Conservation (phyloP, 1,140 invertebrate species). For the Melipona quadrifasciata region DNA sequence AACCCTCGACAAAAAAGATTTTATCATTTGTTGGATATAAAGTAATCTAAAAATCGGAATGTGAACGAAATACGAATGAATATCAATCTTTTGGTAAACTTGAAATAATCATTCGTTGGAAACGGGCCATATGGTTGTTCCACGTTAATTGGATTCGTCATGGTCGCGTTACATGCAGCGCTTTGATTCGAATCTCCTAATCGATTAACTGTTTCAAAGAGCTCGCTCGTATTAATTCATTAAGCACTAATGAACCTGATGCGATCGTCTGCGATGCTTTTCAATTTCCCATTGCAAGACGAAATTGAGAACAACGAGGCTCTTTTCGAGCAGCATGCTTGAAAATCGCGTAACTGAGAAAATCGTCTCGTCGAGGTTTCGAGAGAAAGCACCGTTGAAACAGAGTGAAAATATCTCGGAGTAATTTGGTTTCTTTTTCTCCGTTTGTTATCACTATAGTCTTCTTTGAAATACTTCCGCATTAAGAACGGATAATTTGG, state of each 20-base stretch:
- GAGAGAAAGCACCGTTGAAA: background rate
- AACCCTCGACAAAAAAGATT: too few species aligned
- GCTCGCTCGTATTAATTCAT: constrained; percentile 43
- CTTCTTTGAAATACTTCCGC: background rate
- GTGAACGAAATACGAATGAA: background rate
- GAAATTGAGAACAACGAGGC: background rate
- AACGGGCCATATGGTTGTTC: background rate
- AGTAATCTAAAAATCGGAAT: too few species aligned
- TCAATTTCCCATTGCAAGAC: background rate
- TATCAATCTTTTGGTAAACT: too few species aligned
- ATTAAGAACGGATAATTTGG: too few species aligned
- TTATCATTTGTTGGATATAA: too few species aligned
- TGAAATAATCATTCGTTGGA: too few species aligned
- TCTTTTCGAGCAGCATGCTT: background rate
- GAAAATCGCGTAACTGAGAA: background rate
- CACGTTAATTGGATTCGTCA: constrained; percentile 7
- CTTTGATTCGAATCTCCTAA: constrained; percentile 48
- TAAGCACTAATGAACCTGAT: constrained; percentile 54
- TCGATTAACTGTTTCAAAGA: constrained; percentile 40
- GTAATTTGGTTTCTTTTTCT: background rate
- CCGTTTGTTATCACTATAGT: background rate
- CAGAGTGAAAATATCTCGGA: background rate
- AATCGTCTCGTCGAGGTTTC: background rate
- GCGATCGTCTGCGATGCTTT: constrained; percentile 5
- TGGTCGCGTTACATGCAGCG: background rate